A percentile compares a stretch with the other conserved stretches of the same genome.
These are phyloP conservation scores for Wasmannia auropunctata DNA, from an alignment of 1,140 invertebrate species.

Conservation along the genomic window DNA sequence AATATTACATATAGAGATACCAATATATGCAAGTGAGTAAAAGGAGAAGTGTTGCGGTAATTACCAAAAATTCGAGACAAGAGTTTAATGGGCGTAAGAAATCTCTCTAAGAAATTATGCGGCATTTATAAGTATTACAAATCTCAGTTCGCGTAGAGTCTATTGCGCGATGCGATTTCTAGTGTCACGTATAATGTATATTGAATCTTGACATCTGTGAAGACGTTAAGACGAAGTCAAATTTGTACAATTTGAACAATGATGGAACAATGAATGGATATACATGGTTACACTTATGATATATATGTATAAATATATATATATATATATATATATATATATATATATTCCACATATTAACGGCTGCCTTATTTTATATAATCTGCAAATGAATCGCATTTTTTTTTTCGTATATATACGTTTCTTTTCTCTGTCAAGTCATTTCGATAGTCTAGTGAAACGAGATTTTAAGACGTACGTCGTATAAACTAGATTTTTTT, in stretches of 20 bases:
- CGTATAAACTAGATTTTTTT: constrained; percentile 25
- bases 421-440: constrained; percentile 6
- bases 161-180: constrained; percentile 35
- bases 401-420: not conserved
- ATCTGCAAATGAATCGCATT: constrained; percentile 36
- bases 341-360: constrained; percentile 54
- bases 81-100: constrained; percentile 15
- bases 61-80: constrained; percentile 22
- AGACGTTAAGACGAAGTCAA: constrained; percentile 49
- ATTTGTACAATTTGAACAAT: constrained; percentile 65
- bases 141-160: constrained; percentile 14
- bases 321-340: too few relatives aligned
- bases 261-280: constrained; percentile 44
- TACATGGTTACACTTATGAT: constrained; percentile 53
- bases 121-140: constrained; percentile 39
- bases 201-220: constrained; percentile 43
- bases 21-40: constrained; percentile 55
- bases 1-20: constrained; percentile 61
- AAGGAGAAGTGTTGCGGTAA: constrained; percentile 29
- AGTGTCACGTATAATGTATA: constrained; percentile 36
- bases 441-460: not conserved
- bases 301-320: too few relatives aligned
- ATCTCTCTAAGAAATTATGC: constrained; percentile 42
- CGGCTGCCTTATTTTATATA: constrained; percentile 45
- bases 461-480: not conserved